phyloP scores from a whole-genome alignment of 2,797 vertebrate species.

The Ciconia nigra region DNA sequence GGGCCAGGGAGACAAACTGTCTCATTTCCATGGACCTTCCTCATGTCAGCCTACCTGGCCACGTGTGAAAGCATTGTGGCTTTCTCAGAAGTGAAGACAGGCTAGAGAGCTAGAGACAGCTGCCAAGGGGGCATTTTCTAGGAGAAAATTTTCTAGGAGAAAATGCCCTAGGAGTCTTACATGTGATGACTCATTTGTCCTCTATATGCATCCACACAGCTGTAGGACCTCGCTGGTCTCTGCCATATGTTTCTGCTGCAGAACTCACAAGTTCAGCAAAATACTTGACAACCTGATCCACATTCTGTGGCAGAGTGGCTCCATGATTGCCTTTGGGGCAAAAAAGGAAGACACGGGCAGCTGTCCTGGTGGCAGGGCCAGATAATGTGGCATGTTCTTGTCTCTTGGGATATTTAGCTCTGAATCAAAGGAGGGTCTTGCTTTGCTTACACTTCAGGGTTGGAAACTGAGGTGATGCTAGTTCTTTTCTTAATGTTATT shows the following conservation, averaged over 20 bases:
- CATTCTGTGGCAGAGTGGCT: constrained; percentile 85
- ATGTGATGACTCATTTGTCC: neutral
- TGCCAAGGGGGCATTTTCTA: neutral
- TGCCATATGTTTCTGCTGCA: neutral
- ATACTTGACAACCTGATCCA: constrained; percentile 84
- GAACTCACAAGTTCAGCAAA: constrained; percentile 83
- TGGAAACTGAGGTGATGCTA: neutral
- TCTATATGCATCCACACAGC: neutral
- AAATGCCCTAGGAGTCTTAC: neutral
- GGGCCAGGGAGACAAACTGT: neutral
- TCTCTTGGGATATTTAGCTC: neutral
- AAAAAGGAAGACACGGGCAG: neutral
- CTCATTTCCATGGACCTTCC: neutral
- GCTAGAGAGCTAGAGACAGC: neutral
- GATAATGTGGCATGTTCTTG: neutral
- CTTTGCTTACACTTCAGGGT: neutral
- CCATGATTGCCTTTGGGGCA: constrained; percentile 77
- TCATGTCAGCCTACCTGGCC: neutral
- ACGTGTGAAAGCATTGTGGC: neutral
- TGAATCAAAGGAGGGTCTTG: neutral
- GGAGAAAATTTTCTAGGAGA: neutral
- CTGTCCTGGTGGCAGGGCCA: neutral
- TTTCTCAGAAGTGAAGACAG: neutral
- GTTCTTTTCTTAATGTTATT: neutral
- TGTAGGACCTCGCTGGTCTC: neutral